A percentile compares a stretch with the other conserved stretches of the same genome.
phyloP scores from a whole-genome alignment of 2,797 vertebrate genomes.

The Clarias pachynema region DNA sequence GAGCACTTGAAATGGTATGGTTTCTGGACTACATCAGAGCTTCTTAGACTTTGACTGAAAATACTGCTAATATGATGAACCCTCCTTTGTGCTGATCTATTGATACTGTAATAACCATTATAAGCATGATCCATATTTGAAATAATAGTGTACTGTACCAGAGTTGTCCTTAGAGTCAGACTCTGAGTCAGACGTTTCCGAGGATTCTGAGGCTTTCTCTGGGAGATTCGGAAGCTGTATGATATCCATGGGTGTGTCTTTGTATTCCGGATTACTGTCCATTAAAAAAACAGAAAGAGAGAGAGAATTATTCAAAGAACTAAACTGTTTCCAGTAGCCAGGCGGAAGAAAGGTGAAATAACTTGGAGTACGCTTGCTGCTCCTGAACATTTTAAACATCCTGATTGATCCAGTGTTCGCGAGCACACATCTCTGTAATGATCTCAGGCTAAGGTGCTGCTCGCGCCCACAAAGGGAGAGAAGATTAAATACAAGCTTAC shows the following conservation, averaged over 20 bases:
- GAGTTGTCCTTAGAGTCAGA: conserved; percentile 98
- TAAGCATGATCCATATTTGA: neutral
- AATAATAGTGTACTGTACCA: conserved; percentile 71
- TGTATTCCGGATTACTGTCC: conserved; percentile 90
- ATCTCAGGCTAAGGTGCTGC: conserved; percentile 54
- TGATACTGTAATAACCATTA: neutral
- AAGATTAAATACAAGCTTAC: conserved; percentile 60
- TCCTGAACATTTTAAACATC: conserved; percentile 52
- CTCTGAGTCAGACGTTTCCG: conserved; percentile 95
- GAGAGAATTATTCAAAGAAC: conserved; percentile 41
- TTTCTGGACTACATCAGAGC: neutral
- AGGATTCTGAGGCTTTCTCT: conserved; percentile 95
- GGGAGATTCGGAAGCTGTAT: conserved; percentile 94
- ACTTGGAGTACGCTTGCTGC: conserved; percentile 41
- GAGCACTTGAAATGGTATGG: neutral
- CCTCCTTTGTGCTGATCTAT: neutral
- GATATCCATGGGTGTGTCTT: conserved; percentile 95
- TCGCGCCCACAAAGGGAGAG: conserved; percentile 41
- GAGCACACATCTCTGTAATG: conserved; percentile 61
- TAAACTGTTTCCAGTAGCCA: conserved; percentile 34
- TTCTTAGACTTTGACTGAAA: neutral
- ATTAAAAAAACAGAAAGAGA: conserved; percentile 43
- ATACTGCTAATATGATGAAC: neutral
- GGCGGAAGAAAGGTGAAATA: conserved; percentile 40
- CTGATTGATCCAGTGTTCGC: conserved; percentile 58